phyloP scores from a whole-genome alignment of 2,888 invertebrate genomes.

The Tiliacea citrago region DNA sequence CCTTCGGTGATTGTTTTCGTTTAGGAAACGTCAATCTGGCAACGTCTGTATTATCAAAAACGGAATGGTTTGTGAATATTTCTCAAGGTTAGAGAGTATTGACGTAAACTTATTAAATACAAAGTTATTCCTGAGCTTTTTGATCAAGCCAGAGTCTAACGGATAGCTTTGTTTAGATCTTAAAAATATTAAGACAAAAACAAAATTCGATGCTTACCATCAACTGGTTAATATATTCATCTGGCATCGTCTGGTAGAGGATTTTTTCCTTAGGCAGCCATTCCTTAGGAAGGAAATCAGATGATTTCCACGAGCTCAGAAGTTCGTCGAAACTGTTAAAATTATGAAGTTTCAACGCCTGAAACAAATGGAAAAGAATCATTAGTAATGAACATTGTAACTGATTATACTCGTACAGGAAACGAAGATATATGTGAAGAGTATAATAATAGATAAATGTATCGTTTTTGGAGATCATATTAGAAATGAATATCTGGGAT shows the following conservation, averaged over 20 bases:
- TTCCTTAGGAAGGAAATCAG: slow-evolving; percentile 80
- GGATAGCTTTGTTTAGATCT: neutral
- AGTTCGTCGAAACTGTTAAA: slow-evolving; percentile 75
- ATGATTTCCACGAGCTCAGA: slow-evolving; percentile 73
- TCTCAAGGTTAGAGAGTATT: neutral
- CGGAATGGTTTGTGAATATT: slow-evolving; percentile 38
- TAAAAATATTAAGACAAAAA: slow-evolving; percentile 14
- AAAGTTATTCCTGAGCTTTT: neutral
- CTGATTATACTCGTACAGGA: neutral
- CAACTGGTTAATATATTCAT: slow-evolving; percentile 76
- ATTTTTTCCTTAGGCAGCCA: slow-evolving; percentile 81
- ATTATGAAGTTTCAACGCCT: slow-evolving; percentile 80
- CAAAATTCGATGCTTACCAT: slow-evolving; percentile 76
- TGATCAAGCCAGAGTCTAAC: no score
- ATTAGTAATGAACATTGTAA: slow-evolving; percentile 19
- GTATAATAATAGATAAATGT: neutral
- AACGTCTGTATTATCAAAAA: slow-evolving; percentile 64
- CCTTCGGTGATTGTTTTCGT: slow-evolving; percentile 81
- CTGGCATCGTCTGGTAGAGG: slow-evolving; percentile 73
- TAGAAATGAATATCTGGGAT: neutral
- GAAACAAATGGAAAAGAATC: slow-evolving; percentile 74
- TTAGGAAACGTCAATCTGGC: slow-evolving; percentile 74
- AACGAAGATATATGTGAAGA: neutral
- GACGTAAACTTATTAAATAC: neutral
- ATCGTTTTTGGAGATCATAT: neutral